Evolutionary conservation across 2,113 vertebrate species (phyloP).

Genomic region (Merops nubicus): DNA sequence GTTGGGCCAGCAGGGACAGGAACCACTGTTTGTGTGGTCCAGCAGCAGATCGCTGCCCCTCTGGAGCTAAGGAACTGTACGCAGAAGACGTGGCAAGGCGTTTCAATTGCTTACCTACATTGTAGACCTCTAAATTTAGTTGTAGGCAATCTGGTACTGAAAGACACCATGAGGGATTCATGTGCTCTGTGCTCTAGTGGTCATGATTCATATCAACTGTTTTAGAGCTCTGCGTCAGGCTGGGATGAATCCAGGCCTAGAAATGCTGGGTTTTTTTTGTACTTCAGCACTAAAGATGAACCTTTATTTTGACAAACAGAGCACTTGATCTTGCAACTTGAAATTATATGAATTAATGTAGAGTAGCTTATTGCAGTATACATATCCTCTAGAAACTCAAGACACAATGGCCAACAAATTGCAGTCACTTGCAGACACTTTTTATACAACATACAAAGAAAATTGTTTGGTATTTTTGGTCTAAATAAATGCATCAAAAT

Average conservation of each 20-base stretch:
- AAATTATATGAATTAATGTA: neutral
- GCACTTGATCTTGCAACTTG: neutral
- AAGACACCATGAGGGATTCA: neutral
- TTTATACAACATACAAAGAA: no score
- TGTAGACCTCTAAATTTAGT: neutral
- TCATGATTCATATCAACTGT: neutral
- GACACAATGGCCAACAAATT: neutral
- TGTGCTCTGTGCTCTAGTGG: neutral
- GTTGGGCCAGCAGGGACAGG: accelerated
- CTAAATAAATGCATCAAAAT: neutral
- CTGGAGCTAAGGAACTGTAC: neutral
- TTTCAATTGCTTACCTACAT: neutral
- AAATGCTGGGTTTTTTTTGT: neutral
- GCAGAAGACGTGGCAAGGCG: neutral
- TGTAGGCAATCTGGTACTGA: neutral
- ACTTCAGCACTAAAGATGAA: neutral
- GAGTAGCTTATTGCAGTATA: neutral
- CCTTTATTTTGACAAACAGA: neutral
- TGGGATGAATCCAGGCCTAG: neutral
- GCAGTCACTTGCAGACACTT: neutral
- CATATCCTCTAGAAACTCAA: neutral
- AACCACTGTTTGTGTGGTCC: neutral
- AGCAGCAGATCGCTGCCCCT: neutral
- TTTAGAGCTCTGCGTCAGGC: neutral
- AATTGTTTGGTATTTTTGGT: neutral